Percentiles rank a stretch among this genome's conserved stretches.
phyloP scores from a whole-genome alignment of 2,797 vertebrate species.

The Limnodromus scolopaceus region DNA sequence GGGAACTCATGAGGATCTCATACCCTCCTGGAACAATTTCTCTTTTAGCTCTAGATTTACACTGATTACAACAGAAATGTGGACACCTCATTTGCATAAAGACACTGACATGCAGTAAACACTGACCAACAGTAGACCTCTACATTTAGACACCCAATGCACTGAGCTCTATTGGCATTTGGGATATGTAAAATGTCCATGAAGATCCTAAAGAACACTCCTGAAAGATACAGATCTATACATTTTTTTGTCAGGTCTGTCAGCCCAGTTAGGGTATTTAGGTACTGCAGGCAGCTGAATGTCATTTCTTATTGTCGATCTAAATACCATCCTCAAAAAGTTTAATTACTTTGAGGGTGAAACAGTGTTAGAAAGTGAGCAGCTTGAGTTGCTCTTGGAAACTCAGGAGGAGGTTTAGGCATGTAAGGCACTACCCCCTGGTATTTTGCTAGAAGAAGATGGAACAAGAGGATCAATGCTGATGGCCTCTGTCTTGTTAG shows the following conservation, averaged over 20 bases:
- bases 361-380: not conserved
- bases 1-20: not conserved
- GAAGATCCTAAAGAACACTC: not conserved
- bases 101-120: not conserved
- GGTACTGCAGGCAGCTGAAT: not conserved
- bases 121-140: not conserved
- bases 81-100: not conserved
- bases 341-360: not conserved
- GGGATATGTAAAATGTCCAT: not conserved
- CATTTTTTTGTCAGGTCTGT: not conserved
- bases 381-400: not conserved
- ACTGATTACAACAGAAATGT: not conserved
- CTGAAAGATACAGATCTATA: not conserved
- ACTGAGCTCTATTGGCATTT: not conserved
- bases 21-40: not conserved
- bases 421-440: rapidly evolving
- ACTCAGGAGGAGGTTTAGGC: not conserved
- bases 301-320: not conserved
- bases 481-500: not conserved
- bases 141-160: not conserved
- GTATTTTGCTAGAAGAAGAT: not conserved
- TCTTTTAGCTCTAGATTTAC: not conserved
- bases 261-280: not conserved
- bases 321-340: not conserved
- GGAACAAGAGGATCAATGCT: not conserved